These are phyloP conservation scores for Mungos mungo DNA, from an alignment of 2,113 vertebrate genomes.

Conservation along the genomic window DNA sequence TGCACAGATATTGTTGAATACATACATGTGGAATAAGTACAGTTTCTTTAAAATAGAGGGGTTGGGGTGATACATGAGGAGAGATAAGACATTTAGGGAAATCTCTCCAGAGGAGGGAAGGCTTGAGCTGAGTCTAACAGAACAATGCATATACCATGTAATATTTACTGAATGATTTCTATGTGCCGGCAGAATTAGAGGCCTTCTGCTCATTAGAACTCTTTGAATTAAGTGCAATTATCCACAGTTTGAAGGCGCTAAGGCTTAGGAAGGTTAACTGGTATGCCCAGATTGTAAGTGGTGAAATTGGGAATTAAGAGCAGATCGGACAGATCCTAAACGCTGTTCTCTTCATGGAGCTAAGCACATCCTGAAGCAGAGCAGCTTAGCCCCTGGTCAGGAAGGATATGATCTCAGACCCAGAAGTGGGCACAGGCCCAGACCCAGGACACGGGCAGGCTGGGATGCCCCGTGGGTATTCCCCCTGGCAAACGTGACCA, in stretches of 20 bases:
- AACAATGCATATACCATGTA: too few relatives aligned
- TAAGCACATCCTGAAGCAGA: not conserved
- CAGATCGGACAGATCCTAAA: not conserved
- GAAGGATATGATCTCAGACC: not conserved
- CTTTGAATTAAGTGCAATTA: not conserved
- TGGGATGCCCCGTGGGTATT: rapidly evolving
- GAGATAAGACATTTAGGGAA: not conserved
- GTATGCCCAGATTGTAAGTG: not conserved
- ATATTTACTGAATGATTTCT: not conserved
- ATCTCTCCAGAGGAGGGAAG: not conserved
- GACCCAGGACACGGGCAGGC: rapidly evolving
- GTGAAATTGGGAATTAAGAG: not conserved
- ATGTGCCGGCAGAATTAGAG: not conserved
- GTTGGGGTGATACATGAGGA: not conserved
- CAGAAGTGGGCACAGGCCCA: rapidly evolving
- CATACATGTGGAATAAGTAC: rapidly evolving
- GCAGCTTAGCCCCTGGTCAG: rapidly evolving
- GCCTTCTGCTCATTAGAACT: not conserved
- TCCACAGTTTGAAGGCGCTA: too few relatives aligned
- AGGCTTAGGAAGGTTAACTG: not conserved
- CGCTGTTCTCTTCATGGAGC: rapidly evolving
- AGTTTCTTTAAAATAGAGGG: rapidly evolving
- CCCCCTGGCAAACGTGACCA: rapidly evolving
- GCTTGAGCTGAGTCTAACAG: not conserved
- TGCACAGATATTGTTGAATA: not conserved